Base-by-base conservation (phyloP, 2,888 invertebrate genomes). In the Cylloceria caligata region DNA sequence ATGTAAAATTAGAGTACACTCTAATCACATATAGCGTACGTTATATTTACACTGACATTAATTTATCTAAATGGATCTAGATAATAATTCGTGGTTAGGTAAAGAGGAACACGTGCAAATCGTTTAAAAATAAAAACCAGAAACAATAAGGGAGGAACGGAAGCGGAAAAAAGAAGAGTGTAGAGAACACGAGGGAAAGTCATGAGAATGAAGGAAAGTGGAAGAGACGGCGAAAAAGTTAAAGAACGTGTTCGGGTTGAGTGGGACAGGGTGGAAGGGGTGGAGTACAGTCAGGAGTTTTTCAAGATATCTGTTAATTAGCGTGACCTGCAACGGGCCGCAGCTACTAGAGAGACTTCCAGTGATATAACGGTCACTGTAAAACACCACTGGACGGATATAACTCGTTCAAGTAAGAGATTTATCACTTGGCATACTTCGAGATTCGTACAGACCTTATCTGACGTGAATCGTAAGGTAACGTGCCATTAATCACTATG, bases 221-320 rank as follows among this genome's bases (percentile, higher is more conserved):
- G 4, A 24, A 55, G 13, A 47, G 27, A 42, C 39, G 19, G 27
- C 13, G 16, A 77, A 52, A 42, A n/a, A 30, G 16, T 62, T 13
- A 71, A 21, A 55, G 30, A 64, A 24, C n/a, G 57, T 16, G 57
- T 34, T 57, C 7, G n/a, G 55, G 3, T 16, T 6, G 49, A 7
- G 49, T 19, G 7, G 16, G 47, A 16, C n/a, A 7, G 49, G 9
- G 49, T 5, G 52, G 27, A 27, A 19, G 30, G 42, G 64, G 30
- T 24, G 42, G 36, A 71, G 55, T 42, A 16, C 36, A 62, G 34
- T 30, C n/a, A 5, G 55, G 57, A 55, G 52, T 34, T 65, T 71
- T 30, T 65, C 71, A 65, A 65, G 79, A 79, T 49, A 62, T 62
- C 52, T 39, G 72, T 73, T 67, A 73, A 79, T 79, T 73, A 79